Evolutionary conservation across 2,113 vertebrate species (phyloP).

Genomic region (Sterna hirundo): DNA sequence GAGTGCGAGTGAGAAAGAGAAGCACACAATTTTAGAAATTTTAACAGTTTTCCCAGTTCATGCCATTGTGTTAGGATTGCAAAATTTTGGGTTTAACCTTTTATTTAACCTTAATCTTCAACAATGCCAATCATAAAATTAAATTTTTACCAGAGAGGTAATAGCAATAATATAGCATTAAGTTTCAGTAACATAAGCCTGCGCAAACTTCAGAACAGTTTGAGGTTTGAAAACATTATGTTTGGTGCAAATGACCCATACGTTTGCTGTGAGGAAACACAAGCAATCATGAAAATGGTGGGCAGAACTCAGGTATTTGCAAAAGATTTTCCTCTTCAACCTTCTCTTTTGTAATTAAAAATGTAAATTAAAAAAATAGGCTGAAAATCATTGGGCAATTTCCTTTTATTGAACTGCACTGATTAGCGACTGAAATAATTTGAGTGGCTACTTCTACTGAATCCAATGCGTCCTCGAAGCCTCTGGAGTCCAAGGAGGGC

Average conservation of each 20-base stretch:
- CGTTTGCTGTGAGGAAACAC: not conserved
- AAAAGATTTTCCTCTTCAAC: not conserved
- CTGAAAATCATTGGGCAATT: not conserved
- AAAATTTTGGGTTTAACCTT: not conserved
- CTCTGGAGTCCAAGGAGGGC: not conserved
- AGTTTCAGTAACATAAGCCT: not conserved
- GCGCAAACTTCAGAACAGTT: not conserved
- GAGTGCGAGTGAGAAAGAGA: not conserved
- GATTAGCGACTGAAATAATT: not conserved
- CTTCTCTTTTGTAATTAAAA: not conserved
- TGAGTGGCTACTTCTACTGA: not conserved
- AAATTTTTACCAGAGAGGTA: not conserved
- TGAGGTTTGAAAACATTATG: not conserved
- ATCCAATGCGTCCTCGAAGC: not conserved
- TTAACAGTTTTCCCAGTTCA: not conserved
- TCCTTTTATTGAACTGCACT: not conserved
- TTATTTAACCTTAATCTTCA: not conserved
- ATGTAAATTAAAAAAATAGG: not conserved
- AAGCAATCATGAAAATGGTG: not conserved
- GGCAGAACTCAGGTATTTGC: not conserved
- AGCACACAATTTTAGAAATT: not conserved
- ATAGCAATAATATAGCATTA: not conserved
- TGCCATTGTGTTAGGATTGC: not conserved
- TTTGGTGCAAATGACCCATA: not conserved
- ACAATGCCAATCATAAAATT: not conserved